Evolutionary conservation across 2,888 invertebrate genomes (phyloP).

Genomic region (Mesorhabditis belari): DNA sequence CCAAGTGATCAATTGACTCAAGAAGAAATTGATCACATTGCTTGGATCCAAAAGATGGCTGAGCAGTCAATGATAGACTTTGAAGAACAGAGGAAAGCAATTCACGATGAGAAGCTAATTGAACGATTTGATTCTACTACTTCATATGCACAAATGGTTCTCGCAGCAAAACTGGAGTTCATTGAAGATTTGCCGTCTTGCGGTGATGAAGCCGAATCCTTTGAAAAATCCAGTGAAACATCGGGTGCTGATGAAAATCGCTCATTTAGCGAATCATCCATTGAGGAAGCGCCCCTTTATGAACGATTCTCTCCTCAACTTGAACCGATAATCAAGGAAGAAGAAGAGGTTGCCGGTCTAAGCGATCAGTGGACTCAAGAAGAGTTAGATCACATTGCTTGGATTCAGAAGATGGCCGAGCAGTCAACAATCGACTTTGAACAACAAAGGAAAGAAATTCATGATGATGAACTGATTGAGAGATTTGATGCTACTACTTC

Average conservation of each 20-base stretch:
- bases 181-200: not conserved
- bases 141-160: too few relatives aligned
- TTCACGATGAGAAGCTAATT: not conserved
- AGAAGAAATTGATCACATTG: conserved; percentile 19
- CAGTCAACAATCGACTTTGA: conserved; percentile 10
- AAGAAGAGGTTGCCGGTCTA: too few relatives aligned
- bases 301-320: conserved; percentile 6
- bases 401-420: conserved; percentile 10
- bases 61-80: conserved; percentile 12
- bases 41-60: conserved; percentile 9
- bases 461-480: not conserved
- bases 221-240: not conserved
- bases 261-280: not conserved
- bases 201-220: not conserved
- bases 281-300: conserved; percentile 1
- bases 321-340: conserved; percentile 2
- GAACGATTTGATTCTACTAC: not conserved
- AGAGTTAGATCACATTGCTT: conserved; percentile 18
- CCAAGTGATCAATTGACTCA: conserved; percentile 10
- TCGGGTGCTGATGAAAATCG: not conserved
- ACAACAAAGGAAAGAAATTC: not conserved
- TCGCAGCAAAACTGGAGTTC: not conserved
- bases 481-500: not conserved
- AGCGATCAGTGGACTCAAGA: conserved; percentile 8
- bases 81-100: not conserved